Evolutionary conservation across 2,888 invertebrate species (phyloP).

Genomic region (Scaptomyza cyrtandrae): DNA sequence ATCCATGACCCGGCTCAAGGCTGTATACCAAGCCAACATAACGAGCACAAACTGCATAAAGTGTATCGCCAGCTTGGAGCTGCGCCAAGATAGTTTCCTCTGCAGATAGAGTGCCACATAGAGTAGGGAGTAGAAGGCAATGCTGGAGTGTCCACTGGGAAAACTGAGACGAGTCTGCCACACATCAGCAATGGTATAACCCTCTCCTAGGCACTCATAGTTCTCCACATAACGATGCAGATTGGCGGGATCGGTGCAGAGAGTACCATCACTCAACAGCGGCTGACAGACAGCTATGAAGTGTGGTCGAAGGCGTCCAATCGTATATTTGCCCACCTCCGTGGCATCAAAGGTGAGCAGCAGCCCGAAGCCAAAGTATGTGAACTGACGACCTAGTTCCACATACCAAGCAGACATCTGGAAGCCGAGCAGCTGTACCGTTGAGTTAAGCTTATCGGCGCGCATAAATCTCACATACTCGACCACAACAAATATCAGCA

Average conservation of each 20-base stretch:
- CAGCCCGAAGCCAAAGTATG: slow-evolving; percentile 70
- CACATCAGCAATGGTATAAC: slow-evolving; percentile 85
- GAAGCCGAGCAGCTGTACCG: slow-evolving; percentile 54
- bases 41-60: slow-evolving; percentile 87
- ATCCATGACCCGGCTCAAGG: slow-evolving; percentile 78
- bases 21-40: slow-evolving; percentile 81
- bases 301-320: slow-evolving; percentile 77
- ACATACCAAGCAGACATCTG: slow-evolving; percentile 61
- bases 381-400: slow-evolving; percentile 58
- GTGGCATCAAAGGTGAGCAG: slow-evolving; percentile 76
- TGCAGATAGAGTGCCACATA: slow-evolving; percentile 95
- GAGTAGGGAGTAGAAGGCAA: slow-evolving; percentile 92
- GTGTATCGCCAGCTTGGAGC: slow-evolving; percentile 91
- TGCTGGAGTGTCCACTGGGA: slow-evolving; percentile 95
- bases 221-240: slow-evolving; percentile 89
- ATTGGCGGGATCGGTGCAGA: slow-evolving; percentile 87
- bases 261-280: slow-evolving; percentile 85
- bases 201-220: slow-evolving; percentile 88
- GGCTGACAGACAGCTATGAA: slow-evolving; percentile 90
- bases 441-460: slow-evolving; percentile 43
- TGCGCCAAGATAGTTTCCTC: slow-evolving; percentile 91
- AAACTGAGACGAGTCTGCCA: slow-evolving; percentile 93
- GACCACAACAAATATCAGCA: slow-evolving; percentile 59
- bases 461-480: slow-evolving; percentile 66
- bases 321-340: slow-evolving; percentile 80